These are phyloP conservation scores for Pterostichus niger DNA, from an alignment of 2,888 invertebrate species.

Conservation along the genomic window DNA sequence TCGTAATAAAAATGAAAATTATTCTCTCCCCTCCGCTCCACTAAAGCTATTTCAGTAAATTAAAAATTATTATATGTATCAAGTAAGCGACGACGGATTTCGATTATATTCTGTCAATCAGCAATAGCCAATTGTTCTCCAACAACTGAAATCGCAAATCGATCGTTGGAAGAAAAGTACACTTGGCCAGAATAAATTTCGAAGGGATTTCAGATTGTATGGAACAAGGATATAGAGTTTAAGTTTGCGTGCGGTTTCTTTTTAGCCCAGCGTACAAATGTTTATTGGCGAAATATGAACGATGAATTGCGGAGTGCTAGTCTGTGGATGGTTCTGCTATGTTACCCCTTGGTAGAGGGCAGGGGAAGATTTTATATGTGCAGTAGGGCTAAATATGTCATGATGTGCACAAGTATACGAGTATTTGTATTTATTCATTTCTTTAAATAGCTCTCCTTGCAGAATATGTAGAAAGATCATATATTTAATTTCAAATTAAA, in stretches of 20 bases:
- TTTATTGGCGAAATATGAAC: constrained; percentile 58
- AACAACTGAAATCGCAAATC: constrained; percentile 4
- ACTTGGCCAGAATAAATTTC: too few species aligned
- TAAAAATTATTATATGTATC: background rate
- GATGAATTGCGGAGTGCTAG: constrained; percentile 53
- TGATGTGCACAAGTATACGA: too few species aligned
- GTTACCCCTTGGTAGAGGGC: background rate
- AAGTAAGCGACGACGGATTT: background rate
- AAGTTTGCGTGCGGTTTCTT: constrained; percentile 12
- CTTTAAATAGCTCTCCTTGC: too few species aligned
- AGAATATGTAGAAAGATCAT: too few species aligned
- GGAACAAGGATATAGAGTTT: background rate
- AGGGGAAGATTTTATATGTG: constrained; percentile 26
- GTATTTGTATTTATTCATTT: too few species aligned
- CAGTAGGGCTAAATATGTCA: constrained; percentile 10
- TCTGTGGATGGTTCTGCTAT: constrained; percentile 48
- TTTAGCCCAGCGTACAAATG: constrained; percentile 31
- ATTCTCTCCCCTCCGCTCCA: too few species aligned
- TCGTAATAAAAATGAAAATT: background rate
- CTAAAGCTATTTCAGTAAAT: background rate
- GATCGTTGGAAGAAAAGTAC: background rate
- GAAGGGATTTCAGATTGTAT: background rate
- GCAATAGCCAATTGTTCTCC: background rate
- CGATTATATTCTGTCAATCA: constrained; percentile 2
- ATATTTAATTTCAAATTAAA: too few species aligned